phyloP scores from a whole-genome alignment of 2,113 vertebrate genomes.

The Chloebia gouldiae region DNA sequence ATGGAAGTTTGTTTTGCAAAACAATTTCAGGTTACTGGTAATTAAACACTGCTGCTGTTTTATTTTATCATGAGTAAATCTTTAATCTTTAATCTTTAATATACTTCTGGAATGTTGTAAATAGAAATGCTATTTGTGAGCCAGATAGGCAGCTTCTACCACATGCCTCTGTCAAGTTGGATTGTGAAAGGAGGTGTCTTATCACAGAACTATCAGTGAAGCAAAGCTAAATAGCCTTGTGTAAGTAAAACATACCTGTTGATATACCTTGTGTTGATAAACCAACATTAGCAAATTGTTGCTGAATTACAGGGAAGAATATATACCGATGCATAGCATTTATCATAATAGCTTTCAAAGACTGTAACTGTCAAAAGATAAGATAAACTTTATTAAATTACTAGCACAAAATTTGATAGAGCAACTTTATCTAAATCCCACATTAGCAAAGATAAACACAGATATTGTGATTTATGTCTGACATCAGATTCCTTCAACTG shows the following conservation, averaged over 20 bases:
- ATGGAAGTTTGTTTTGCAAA: neutral
- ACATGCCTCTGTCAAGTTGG: neutral
- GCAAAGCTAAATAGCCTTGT: neutral
- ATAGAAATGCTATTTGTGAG: neutral
- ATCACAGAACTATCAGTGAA: neutral
- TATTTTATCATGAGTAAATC: neutral
- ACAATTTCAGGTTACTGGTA: neutral
- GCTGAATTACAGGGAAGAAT: neutral
- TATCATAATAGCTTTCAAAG: neutral
- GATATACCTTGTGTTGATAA: neutral
- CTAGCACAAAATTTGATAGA: neutral
- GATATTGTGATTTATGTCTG: neutral
- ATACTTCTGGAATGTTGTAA: neutral
- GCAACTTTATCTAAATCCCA: neutral
- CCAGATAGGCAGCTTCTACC: neutral
- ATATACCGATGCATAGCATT: neutral
- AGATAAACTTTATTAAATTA: neutral
- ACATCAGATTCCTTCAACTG: neutral
- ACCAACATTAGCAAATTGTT: neutral
- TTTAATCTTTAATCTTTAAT: neutral
- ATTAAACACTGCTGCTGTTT: neutral
- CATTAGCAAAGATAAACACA: neutral
- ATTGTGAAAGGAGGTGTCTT: neutral
- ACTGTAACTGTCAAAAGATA: neutral
- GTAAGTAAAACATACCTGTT: neutral